Evolutionary conservation across 2,797 vertebrate species (phyloP).

Genomic region (Darevskia mixta): DNA sequence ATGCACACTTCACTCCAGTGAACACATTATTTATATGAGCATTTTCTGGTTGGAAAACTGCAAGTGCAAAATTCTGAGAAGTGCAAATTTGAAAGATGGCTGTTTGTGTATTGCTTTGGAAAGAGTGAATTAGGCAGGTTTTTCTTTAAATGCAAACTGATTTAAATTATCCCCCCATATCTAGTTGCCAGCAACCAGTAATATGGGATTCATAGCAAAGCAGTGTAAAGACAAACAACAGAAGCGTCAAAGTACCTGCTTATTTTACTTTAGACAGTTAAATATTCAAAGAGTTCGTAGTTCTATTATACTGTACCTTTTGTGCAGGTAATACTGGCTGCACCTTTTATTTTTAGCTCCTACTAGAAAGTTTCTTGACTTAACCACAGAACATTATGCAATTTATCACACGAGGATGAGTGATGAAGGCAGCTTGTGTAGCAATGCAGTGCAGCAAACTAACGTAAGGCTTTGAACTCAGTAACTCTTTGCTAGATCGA

Average conservation of each 20-base stretch:
- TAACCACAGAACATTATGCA: neutral
- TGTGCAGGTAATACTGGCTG: neutral
- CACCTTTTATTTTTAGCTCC: neutral
- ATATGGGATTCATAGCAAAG: neutral
- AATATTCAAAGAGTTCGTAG: constrained; percentile 5
- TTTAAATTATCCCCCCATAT: too few relatives aligned
- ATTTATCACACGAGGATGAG: neutral
- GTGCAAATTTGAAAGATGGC: too few relatives aligned
- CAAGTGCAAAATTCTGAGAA: too few relatives aligned
- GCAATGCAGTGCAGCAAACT: neutral
- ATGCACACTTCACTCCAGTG: too few relatives aligned
- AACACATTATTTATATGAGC: too few relatives aligned
- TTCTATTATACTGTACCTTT: neutral
- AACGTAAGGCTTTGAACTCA: neutral
- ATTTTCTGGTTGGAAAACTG: too few relatives aligned
- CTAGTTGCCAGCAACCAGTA: neutral
- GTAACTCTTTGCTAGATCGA: neutral
- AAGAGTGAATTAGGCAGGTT: too few relatives aligned
- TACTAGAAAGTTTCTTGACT: constrained; percentile 14
- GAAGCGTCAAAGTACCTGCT: neutral
- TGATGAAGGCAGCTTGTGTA: neutral
- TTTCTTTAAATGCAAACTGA: too few relatives aligned
- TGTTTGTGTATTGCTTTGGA: too few relatives aligned
- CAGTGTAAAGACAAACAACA: neutral
- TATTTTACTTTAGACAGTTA: neutral